Conservation (phyloP, 64 coral and sea anemone species). For the Porites australiensis region DNA sequence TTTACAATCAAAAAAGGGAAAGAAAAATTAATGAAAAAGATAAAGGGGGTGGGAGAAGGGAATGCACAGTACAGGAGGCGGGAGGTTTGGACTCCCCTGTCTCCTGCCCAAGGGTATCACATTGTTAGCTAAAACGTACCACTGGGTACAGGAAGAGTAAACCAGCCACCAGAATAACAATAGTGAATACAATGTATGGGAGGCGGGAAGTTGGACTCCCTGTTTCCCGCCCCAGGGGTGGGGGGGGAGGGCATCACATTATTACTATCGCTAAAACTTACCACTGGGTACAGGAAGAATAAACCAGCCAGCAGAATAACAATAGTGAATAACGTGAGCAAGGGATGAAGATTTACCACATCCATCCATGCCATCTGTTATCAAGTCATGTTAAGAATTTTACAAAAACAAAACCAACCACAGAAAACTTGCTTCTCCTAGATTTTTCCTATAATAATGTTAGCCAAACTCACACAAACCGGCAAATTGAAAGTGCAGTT, state of each 20-base stretch:
- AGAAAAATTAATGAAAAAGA: no score
- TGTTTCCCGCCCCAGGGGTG: no score
- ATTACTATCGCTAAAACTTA: background rate
- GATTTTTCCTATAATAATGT: no score
- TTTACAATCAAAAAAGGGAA: no score
- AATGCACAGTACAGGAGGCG: no score
- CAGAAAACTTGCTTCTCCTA: background rate
- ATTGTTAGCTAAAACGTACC: conserved; percentile 37
- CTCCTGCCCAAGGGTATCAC: no score
- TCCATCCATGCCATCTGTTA: conserved; percentile 76
- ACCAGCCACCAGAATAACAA: conserved; percentile 64
- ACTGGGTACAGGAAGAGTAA: conserved; percentile 84
- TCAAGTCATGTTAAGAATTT: background rate
- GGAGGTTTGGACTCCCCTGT: no score
- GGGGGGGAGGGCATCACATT: no score
- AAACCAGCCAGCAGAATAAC: conserved; percentile 67
- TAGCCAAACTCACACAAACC: no score
- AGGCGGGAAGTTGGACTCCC: no score
- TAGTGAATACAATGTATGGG: conserved; percentile 18
- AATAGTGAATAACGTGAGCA: conserved; percentile 78
- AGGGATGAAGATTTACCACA: conserved; percentile 85
- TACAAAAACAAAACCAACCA: background rate
- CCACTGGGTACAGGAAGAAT: conserved; percentile 88
- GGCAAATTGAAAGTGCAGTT: no score
- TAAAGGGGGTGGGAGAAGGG: no score